These are phyloP conservation scores for Lithobates pipiens DNA, from an alignment of 2,797 vertebrate species.

Conservation along the genomic window DNA sequence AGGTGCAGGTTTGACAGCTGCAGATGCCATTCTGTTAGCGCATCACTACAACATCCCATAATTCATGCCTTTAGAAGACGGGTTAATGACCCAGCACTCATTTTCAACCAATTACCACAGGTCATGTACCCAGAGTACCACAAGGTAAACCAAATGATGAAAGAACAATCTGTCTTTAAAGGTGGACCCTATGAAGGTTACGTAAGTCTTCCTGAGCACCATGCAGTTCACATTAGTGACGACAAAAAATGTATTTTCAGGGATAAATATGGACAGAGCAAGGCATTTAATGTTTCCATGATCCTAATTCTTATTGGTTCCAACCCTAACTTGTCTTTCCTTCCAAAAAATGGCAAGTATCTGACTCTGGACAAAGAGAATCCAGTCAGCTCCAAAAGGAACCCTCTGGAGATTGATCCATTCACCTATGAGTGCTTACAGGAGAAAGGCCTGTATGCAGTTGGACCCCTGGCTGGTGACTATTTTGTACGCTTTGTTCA, in stretches of 20 bases:
- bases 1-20: constrained; percentile 81
- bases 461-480: constrained; percentile 81
- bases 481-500: constrained; percentile 83
- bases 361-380: constrained; percentile 70
- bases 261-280: constrained; percentile 70
- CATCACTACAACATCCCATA: constrained; percentile 75
- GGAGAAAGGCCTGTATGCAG: constrained; percentile 78
- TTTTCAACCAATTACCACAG: constrained; percentile 84
- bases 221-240: constrained; percentile 69
- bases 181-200: constrained; percentile 75
- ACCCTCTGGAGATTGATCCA: constrained; percentile 79
- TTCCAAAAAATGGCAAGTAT: constrained; percentile 73
- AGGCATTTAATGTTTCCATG: constrained; percentile 74
- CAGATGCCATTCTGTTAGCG: constrained; percentile 79
- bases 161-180: constrained; percentile 70
- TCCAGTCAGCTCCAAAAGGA: constrained; percentile 77
- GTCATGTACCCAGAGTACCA: constrained; percentile 84
- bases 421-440: constrained; percentile 77
- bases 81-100: constrained; percentile 76
- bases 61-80: constrained; percentile 79
- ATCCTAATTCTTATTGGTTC: constrained; percentile 82
- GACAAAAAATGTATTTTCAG: constrained; percentile 74
- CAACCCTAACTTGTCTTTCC: constrained; percentile 79
- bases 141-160: constrained; percentile 85
- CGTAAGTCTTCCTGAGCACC: constrained; percentile 77